Evolutionary conservation across 1,140 invertebrate species (phyloP), one percentile per base, ranked within the genome.

Genomic region (Drosophila lowei): DNA sequence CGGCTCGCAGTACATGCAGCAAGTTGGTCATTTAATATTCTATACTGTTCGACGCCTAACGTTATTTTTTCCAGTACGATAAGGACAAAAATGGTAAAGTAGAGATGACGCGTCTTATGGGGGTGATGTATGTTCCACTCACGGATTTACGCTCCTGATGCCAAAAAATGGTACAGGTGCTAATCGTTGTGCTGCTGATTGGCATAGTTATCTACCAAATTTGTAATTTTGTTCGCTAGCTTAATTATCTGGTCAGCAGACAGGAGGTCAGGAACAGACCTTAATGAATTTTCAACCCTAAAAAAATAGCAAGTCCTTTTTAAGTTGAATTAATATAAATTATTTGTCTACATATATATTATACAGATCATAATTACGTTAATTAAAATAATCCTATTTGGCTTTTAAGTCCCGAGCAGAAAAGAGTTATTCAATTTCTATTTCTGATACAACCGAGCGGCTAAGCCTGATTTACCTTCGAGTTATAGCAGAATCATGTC

Each of bases 61-160:
- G 11, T 13, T 38, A 0, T 11, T 38, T 13, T 13, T 38, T 38
- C 13, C 93, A 95, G 93, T 95, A 99, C 64, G 98, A 99, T 90
- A 99, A 99, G 92, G 92, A 94, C 38, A 67, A 90, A 3, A 95
- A 98, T 92, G 98, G 98, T 9, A 93, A 94, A 46, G 93, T 99
- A 11, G 93, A 93, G n/a, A 93, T 95, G 52, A 96, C 95, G 79
- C 94, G 94, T 15, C 92, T 99, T 0, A 99, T 99, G 97, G 97
- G 97, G 34, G 99, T 99, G 0, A 96, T 98, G 53, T 99, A 98
- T 92, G 98, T 99, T 23, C 98, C 98, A 2, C 93, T 99, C 13
- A 99, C 98, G 4, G 98, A 98, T 91, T 67, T 91, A 16, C 76
- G 75, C 8, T 79, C 89, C 54, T 91, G 90, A 91, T 79, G 81